Base-by-base conservation (phyloP, 2,888 invertebrate species). In the Dolichopus griseipennis region DNA sequence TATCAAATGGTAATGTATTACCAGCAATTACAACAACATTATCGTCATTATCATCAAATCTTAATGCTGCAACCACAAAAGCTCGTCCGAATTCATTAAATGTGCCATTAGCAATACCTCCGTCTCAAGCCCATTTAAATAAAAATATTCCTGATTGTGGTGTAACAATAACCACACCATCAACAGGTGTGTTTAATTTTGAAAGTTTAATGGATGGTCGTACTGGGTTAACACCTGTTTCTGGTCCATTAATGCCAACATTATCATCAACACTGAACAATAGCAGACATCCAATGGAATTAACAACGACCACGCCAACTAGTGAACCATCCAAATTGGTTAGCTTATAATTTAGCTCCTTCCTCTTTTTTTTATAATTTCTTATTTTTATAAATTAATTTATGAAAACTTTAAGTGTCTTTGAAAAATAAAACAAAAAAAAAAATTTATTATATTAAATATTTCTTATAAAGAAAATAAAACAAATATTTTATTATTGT, bases 181-280 rank as follows among this genome's bases (percentile, higher is more conserved):
- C 93, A 71, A 90, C 89, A 75, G 95, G 93, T 66, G 89, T 93
- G 73, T 93, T 95, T 82, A 94, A 93, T 81, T 95, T 93, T 79
- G 95, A 96, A 76, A 92, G 92, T 73, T 85, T 96, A 70, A 93
- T 95, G 91, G 94, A 93, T 75, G 94, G 94, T 66, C 94, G 95
- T 75, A 94, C 95, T 2, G 95, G 95, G 0, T 83, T 96, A 66
- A 95, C 95, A 9, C 95, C 95, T 0, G 91, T 93, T 52, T 88
- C 86, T 66, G 87, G 86, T 68, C 90, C 91, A 1, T 77, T 89
- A 67, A 83, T 88, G 74, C 89, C 89, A 69, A 81, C 75, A 64
- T 92, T 92, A 83, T 89, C 90, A 83, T 89, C 90, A 70, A 88
- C 88, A 72, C 79, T 9, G n/a, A 91, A 92, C 80, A 86, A 92